phyloP scores from a whole-genome alignment of 2,888 invertebrate species.

The Odontothrips loti region DNA sequence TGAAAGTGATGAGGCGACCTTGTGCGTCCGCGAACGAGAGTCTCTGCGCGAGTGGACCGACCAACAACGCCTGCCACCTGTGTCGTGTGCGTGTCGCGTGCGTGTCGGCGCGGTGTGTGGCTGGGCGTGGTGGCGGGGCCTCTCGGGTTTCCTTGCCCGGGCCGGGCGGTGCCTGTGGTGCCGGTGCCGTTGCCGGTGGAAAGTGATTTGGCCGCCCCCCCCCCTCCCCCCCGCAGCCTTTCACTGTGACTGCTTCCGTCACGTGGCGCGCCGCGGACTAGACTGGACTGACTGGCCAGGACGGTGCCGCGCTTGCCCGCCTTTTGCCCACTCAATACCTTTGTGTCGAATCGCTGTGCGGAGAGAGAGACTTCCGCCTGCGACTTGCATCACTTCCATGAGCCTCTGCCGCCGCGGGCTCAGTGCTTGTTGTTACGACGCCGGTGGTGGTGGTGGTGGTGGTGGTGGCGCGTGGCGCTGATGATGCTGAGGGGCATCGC shows the following conservation, averaged over 20 bases:
- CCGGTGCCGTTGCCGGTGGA: no score
- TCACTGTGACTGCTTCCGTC: not conserved
- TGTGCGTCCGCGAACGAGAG: no score
- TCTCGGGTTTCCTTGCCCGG: no score
- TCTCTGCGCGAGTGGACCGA: no score
- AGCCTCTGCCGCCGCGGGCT: no score
- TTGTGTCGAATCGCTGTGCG: not conserved
- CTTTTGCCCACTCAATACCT: conserved; percentile 8
- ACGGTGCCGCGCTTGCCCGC: not conserved
- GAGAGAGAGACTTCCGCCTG: not conserved
- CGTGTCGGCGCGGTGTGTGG: no score
- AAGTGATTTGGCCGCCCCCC: not conserved
- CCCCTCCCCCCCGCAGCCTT: not conserved
- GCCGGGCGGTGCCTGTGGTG: no score
- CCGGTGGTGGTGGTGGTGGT: not conserved
- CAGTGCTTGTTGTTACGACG: not conserved
- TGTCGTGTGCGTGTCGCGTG: no score
- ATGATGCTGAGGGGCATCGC: not conserved
- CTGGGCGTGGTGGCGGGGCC: no score
- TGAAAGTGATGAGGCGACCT: no score
- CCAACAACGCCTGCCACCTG: no score
- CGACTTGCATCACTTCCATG: not conserved
- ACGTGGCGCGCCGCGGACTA: not conserved
- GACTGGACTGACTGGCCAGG: not conserved
- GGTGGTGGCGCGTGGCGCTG: no score